phyloP scores from a whole-genome alignment of 1,140 invertebrate species.

The Brachionus paranguensis region DNA sequence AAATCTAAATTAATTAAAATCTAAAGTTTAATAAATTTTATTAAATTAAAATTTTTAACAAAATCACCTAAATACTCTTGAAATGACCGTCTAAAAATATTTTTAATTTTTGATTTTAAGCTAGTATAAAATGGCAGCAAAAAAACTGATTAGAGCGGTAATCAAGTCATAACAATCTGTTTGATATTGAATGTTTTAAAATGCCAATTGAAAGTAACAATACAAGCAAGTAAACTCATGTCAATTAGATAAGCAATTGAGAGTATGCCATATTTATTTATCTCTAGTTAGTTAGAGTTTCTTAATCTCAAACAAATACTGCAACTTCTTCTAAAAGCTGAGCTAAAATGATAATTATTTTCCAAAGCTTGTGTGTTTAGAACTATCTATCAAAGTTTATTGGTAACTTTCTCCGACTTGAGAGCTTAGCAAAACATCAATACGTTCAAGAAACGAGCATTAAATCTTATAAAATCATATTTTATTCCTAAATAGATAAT shows the following conservation, averaged over 20 bases:
- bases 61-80: not conserved
- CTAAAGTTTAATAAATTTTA: too few species aligned
- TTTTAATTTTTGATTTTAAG: not conserved
- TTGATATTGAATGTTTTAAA: not conserved
- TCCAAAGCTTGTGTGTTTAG: not conserved
- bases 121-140: not conserved
- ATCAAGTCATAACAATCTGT: not conserved
- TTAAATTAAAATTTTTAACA: too few species aligned
- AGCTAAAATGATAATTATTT: not conserved
- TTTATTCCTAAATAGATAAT: not conserved
- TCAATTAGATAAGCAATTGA: not conserved
- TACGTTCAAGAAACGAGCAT: not conserved
- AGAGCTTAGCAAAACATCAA: not conserved
- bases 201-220: not conserved
- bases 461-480: not conserved
- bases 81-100: not conserved
- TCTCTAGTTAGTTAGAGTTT: not conserved
- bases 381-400: not conserved
- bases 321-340: not conserved
- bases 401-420: not conserved
- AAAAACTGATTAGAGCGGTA: not conserved
- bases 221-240: not conserved
- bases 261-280: not conserved
- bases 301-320: not conserved
- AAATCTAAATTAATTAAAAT: too few species aligned